A percentile compares a stretch with the other conserved stretches of the same genome.
phyloP scores from a whole-genome alignment of 92 coral and sea anemone species.

The Isaurus tuberculatus region DNA sequence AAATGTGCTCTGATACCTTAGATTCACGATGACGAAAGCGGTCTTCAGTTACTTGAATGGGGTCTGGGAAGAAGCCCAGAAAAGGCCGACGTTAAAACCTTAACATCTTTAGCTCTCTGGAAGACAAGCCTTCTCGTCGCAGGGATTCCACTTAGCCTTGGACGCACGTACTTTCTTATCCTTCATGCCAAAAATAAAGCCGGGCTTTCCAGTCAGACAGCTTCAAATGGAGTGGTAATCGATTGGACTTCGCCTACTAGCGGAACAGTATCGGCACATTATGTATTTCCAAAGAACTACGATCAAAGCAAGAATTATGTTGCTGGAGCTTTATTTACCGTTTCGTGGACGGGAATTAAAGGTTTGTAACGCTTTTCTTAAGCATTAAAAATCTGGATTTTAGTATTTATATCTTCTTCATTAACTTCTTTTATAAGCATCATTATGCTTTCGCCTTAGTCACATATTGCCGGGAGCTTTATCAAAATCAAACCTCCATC shows the following conservation, averaged over 20 bases:
- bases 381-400: not conserved
- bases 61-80: conserved; percentile 82
- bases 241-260: conserved; percentile 87
- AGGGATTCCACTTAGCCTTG: conserved; percentile 63
- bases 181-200: conserved; percentile 74
- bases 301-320: conserved; percentile 86
- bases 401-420: not conserved
- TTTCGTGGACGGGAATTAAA: conserved; percentile 89
- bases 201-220: conserved; percentile 71
- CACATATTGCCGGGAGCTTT: too few species aligned
- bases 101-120: conserved; percentile 48
- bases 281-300: conserved; percentile 79
- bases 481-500: too few species aligned
- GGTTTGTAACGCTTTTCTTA: not conserved
- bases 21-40: conserved; percentile 77
- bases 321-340: conserved; percentile 76
- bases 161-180: conserved; percentile 82
- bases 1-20: not conserved
- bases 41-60: conserved; percentile 73
- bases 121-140: conserved; percentile 49
- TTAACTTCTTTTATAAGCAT: not conserved
- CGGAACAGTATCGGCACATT: conserved; percentile 84
- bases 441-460: too few species aligned
- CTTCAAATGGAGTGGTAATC: conserved; percentile 88
- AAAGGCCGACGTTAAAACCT: conserved; percentile 64